phyloP scores from a whole-genome alignment of 2,797 vertebrate genomes.

The Leontocebus nigricollis region DNA sequence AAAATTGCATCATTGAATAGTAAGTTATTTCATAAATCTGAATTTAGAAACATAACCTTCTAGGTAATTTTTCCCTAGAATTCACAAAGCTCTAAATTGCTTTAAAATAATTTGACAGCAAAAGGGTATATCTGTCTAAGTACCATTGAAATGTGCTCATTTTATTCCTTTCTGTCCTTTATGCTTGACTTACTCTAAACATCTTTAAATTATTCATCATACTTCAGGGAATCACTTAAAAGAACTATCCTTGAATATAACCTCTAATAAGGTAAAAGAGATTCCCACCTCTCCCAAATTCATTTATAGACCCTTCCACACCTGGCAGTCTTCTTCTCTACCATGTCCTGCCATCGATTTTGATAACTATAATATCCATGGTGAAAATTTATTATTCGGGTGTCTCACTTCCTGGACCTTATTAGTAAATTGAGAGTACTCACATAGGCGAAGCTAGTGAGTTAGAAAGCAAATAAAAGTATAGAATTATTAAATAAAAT shows the following conservation, averaged over 20 bases:
- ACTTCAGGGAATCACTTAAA: slow-evolving; percentile 35
- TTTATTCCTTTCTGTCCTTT: slow-evolving; percentile 54
- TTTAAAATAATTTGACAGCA: slow-evolving; percentile 29
- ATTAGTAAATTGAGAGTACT: not conserved
- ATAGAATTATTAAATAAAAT: not conserved
- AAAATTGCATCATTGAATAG: not conserved
- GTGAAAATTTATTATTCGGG: not conserved
- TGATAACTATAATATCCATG: not conserved
- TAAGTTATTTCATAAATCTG: not conserved
- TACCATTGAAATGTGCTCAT: not conserved
- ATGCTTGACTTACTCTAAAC: slow-evolving; percentile 55
- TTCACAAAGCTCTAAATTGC: slow-evolving; percentile 33
- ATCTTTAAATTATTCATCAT: slow-evolving; percentile 72
- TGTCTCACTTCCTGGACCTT: not conserved
- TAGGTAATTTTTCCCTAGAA: slow-evolving; percentile 13
- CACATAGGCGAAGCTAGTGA: not conserved
- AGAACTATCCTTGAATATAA: not conserved
- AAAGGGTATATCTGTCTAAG: not conserved
- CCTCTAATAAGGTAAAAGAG: not conserved
- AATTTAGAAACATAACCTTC: slow-evolving; percentile 10
- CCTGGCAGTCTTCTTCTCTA: not conserved
- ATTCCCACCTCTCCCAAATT: not conserved
- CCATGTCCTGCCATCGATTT: not conserved
- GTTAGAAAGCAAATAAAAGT: not conserved
- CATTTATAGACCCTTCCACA: not conserved